Base-by-base conservation (phyloP, 2,888 invertebrate species). In the Epinotia brunnichana region DNA sequence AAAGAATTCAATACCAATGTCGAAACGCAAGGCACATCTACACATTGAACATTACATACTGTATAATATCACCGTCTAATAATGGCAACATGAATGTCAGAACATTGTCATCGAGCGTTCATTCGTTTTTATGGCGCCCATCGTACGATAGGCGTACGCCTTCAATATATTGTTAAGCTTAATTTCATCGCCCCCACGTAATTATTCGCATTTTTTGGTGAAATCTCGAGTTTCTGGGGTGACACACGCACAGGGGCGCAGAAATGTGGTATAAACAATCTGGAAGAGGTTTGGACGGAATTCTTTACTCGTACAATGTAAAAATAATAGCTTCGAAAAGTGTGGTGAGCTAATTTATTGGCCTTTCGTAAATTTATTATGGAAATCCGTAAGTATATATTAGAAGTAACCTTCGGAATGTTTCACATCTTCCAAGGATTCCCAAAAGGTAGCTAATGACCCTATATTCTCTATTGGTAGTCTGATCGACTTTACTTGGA, bases 161-260 rank as follows among this genome's bases (percentile, higher is more conserved):
- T 62, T 24, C 67, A 48, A 62, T 72, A 73, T 63, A 69, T 69
- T 73, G 73, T 73, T 68, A 41, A 62, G 69, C 63, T 73, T 73
- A 73, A 84, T 82, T 80, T 81, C 56, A 79, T 82, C 86, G 84
- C 90, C 88, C 88, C 87, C 80, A 80, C 80, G 82, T 86, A 88
- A 90, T 90, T 87, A 88, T 87, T 84, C 83, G 80, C 82, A 83
- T 86, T 90, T 89, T 88, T 82, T 82, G 84, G 81, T 81, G 78
- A 82, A 85, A 86, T 87, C 87, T 86, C 84, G 82, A 85, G 84
- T 83, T 83, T 83, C 81, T 80, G 80, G 80, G 82, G 81, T 82
- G 79, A 82, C 81, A 79, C 75, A 77, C 77, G 77, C 79, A 75
- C 75, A 77, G 82, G 83, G 81, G 73, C 74, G 60, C 75, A 71